Evolutionary conservation across 2,888 invertebrate species (phyloP).

Genomic region (Dichetophora obliterata): DNA sequence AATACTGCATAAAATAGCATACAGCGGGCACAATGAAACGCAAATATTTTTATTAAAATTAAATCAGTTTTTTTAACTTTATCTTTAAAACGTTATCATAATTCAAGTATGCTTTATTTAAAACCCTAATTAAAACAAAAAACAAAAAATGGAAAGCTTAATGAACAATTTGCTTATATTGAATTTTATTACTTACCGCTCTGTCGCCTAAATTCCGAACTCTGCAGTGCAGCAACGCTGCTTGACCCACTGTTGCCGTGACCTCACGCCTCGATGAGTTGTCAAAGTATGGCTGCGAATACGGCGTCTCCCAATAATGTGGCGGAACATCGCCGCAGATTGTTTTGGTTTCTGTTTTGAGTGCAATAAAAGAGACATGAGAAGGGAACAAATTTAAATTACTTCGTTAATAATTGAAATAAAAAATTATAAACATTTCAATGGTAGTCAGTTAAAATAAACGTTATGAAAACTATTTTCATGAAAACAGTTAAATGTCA

Average conservation of each 20-base stretch:
- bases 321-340: conserved; percentile 68
- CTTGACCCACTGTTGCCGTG: conserved; percentile 89
- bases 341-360: conserved; percentile 62
- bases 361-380: conserved; percentile 44
- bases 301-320: conserved; percentile 73
- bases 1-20: no score
- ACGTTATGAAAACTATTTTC: not conserved
- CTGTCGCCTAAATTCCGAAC: conserved; percentile 89
- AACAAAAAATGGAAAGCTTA: no score
- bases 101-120: no score
- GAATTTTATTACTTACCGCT: conserved; percentile 77
- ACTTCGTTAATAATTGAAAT: conserved; percentile 25
- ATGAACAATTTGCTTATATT: no score
- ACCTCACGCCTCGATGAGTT: conserved; percentile 87
- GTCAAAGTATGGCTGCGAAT: conserved; percentile 90
- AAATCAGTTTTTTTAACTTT: no score
- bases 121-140: no score
- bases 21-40: no score
- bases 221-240: conserved; percentile 86
- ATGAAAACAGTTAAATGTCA: not conserved
- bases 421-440: not conserved
- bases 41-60: no score
- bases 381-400: conserved; percentile 24
- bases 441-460: no score
- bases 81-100: no score